A percentile compares a stretch with the other conserved stretches of the same genome.
These are phyloP conservation scores for Piaya cayana DNA, from an alignment of 2,113 vertebrate genomes.

Conservation along the genomic window DNA sequence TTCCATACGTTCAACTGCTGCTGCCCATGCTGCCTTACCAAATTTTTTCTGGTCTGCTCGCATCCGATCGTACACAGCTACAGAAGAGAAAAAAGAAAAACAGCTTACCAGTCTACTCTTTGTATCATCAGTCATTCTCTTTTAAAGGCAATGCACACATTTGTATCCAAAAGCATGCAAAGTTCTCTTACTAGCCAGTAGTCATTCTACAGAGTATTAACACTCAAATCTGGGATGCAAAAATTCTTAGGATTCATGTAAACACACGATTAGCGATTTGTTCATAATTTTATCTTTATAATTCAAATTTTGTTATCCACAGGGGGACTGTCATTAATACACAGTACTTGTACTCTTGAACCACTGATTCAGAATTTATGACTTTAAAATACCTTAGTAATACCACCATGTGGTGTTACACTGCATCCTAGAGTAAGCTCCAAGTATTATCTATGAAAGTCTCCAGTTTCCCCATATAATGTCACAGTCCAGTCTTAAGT, in stretches of 20 bases:
- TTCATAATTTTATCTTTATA: neutral
- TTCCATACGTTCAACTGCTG: constrained; percentile 94
- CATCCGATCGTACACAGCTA: constrained; percentile 94
- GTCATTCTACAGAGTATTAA: neutral
- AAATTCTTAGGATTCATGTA: neutral
- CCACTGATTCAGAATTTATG: neutral
- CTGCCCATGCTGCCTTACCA: constrained; percentile 92
- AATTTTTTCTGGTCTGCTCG: constrained; percentile 94
- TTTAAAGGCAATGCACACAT: neutral
- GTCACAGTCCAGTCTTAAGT: neutral
- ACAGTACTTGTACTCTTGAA: neutral
- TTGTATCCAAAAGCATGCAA: neutral
- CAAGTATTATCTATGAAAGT: neutral
- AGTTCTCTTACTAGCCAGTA: neutral
- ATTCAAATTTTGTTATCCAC: neutral
- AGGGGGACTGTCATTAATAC: neutral
- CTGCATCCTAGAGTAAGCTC: neutral
- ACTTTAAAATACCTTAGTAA: neutral
- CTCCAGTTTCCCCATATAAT: neutral
- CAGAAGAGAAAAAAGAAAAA: neutral
- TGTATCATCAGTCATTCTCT: neutral
- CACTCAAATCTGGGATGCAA: neutral
- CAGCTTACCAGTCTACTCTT: neutral
- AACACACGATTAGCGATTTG: neutral
- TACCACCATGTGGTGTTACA: neutral